These are phyloP conservation scores for Synergus umbraculus DNA, from an alignment of 2,888 invertebrate species.

Conservation along the genomic window DNA sequence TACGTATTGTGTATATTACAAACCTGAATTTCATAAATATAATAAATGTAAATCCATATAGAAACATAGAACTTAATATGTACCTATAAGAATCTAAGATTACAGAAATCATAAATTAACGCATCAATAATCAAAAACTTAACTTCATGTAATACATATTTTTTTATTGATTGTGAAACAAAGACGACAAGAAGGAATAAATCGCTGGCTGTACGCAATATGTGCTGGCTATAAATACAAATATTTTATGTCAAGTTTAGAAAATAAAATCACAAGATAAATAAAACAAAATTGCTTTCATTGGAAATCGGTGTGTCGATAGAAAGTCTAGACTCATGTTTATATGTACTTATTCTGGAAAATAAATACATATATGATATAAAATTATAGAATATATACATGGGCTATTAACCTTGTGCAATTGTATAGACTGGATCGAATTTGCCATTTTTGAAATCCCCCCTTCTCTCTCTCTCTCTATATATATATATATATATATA, in stretches of 20 bases:
- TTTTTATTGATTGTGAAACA: slow-evolving; percentile 26
- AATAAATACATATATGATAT: slow-evolving; percentile 22
- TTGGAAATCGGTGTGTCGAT: neutral
- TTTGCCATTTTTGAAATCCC: slow-evolving; percentile 26
- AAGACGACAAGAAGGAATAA: slow-evolving; percentile 14
- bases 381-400: slow-evolving; percentile 3
- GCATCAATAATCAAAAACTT: neutral
- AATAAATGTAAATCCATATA: too few species aligned
- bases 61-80: neutral
- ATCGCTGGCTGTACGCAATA: slow-evolving; percentile 1
- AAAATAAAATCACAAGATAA: neutral
- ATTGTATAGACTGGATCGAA: slow-evolving; percentile 21
- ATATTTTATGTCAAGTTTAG: neutral
- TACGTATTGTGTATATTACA: too few species aligned
- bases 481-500: too few species aligned
- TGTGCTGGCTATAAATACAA: too few species aligned
- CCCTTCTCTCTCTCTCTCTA: too few species aligned
- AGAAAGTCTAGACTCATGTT: neutral
- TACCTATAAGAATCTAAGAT: neutral
- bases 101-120: neutral
- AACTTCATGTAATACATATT: slow-evolving; percentile 23
- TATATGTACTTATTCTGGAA: neutral
- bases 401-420: slow-evolving; percentile 30
- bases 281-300: neutral
- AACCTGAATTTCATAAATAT: too few species aligned